Evolutionary conservation across 2,113 vertebrate genomes (phyloP).

Genomic region (Gambusia affinis): DNA sequence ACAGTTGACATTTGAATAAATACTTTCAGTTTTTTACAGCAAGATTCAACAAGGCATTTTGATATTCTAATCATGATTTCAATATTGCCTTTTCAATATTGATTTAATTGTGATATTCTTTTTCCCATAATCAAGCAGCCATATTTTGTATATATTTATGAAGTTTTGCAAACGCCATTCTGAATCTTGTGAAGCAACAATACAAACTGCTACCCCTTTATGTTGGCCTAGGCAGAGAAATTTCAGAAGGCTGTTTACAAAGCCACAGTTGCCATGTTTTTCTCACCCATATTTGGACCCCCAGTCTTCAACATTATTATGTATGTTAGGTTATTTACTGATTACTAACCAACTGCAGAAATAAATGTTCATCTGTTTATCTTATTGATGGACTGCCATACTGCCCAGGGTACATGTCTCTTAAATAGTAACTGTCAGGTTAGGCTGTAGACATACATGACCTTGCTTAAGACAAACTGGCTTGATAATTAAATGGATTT

Average conservation of each 20-base stretch:
- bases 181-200: too few relatives aligned
- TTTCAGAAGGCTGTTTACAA: too few relatives aligned
- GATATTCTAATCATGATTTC: background rate
- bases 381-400: background rate
- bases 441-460: background rate
- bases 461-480: background rate
- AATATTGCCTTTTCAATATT: background rate
- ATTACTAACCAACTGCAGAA: background rate
- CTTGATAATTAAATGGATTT: background rate
- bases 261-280: background rate
- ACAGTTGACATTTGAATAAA: background rate
- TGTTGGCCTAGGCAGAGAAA: too few relatives aligned
- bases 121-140: background rate
- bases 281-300: background rate
- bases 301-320: background rate
- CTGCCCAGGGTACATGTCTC: too few relatives aligned
- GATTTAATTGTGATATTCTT: background rate
- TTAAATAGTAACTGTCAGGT: background rate
- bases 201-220: too few relatives aligned
- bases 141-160: background rate
- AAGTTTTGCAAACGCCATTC: too few relatives aligned
- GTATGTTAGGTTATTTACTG: background rate
- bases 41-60: background rate
- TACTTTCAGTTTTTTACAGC: background rate
- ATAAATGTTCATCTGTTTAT: background rate